Conservation (phyloP, 2,888 invertebrate genomes). For the Chrysopilus asiliformis region DNA sequence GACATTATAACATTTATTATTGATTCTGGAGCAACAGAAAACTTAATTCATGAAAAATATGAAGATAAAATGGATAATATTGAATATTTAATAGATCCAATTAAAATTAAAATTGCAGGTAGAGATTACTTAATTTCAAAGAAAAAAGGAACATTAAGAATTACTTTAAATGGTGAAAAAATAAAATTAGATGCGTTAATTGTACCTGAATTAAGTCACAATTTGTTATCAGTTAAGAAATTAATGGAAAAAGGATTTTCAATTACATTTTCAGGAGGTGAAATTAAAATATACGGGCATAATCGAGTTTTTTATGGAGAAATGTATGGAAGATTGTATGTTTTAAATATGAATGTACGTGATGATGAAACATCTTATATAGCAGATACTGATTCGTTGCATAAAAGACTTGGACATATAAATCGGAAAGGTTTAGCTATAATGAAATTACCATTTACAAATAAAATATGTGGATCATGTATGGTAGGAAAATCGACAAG, state of each 20-base stretch:
- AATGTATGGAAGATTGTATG: no score
- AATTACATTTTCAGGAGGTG: not conserved
- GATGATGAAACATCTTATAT: no score
- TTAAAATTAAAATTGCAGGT: not conserved
- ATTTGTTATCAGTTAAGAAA: not conserved
- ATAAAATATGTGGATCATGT: not conserved
- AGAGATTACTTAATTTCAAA: not conserved
- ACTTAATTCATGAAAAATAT: not conserved
- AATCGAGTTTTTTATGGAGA: no score
- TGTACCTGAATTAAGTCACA: not conserved
- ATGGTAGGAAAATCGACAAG: not conserved
- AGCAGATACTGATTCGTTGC: no score
- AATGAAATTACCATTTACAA: not conserved
- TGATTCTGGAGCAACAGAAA: not conserved
- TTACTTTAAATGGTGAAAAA: not conserved
- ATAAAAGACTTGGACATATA: not conserved
- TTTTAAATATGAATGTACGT: no score
- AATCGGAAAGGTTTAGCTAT: not conserved
- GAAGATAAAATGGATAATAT: not conserved
- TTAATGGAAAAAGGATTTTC: not conserved
- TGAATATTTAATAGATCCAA: not conserved
- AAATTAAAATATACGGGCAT: not conserved
- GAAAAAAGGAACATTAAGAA: not conserved
- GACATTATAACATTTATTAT: not conserved
- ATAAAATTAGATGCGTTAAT: not conserved